Evolutionary conservation across 1,140 invertebrate genomes (phyloP).

Genomic region (Eriosoma lanigerum): DNA sequence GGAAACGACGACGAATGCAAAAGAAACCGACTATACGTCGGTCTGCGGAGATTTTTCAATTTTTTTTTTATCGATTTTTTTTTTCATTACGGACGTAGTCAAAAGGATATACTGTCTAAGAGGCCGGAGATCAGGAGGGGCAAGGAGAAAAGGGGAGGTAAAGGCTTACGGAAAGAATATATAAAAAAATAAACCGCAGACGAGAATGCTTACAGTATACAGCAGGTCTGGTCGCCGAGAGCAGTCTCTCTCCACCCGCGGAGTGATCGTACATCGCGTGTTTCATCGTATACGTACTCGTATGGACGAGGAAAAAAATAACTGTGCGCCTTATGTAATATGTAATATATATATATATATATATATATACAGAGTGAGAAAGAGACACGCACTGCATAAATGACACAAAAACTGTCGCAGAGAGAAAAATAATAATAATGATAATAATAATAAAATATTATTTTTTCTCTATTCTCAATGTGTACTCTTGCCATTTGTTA

Average conservation of each 20-base stretch:
- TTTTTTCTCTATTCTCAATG: too few relatives aligned
- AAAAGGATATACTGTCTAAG: background rate
- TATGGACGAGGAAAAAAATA: background rate
- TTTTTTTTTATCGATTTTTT: background rate
- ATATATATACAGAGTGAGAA: background rate
- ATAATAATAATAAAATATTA: too few relatives aligned
- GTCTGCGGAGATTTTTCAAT: background rate
- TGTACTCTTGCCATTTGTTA: too few relatives aligned
- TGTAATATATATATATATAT: background rate
- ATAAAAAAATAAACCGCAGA: background rate
- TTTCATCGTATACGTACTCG: background rate
- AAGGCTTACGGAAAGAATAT: background rate
- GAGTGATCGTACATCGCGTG: background rate
- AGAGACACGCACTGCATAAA: constrained; percentile 18
- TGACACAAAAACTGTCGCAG: background rate
- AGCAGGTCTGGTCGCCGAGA: background rate
- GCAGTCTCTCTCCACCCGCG: background rate
- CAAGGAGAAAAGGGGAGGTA: background rate
- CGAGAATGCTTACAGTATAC: background rate
- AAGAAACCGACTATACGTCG: background rate
- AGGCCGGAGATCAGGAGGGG: too few relatives aligned
- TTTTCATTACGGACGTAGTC: constrained; percentile 13
- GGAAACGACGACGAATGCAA: background rate
- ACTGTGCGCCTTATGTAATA: background rate
- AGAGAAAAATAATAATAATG: background rate